phyloP scores from a whole-genome alignment of 1,140 invertebrate species.

The Vanessa atalanta region DNA sequence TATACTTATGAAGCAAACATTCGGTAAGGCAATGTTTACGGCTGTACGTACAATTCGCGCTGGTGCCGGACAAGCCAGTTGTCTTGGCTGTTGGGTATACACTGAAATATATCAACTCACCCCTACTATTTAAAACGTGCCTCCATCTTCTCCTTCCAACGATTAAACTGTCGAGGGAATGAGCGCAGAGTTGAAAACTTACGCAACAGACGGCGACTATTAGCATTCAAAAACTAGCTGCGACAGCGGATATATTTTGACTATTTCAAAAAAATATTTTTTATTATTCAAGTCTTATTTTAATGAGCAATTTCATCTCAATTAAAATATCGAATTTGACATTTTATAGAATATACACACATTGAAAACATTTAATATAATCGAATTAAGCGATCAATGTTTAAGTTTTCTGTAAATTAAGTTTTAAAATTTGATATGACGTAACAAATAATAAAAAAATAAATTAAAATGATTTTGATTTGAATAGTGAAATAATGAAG shows the following conservation, averaged over 20 bases:
- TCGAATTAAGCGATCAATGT: too few relatives aligned
- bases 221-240: slow-evolving; percentile 1
- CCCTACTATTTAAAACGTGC: slow-evolving; percentile 48
- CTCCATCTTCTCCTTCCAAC: slow-evolving; percentile 42
- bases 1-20: slow-evolving; percentile 2
- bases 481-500: too few relatives aligned
- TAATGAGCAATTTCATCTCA: background rate
- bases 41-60: slow-evolving; percentile 39
- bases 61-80: slow-evolving; percentile 28
- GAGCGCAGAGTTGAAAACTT: slow-evolving; percentile 33
- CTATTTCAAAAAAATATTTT: background rate
- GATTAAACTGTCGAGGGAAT: slow-evolving; percentile 28
- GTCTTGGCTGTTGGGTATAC: slow-evolving; percentile 35
- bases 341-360: background rate
- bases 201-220: slow-evolving; percentile 15
- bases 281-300: background rate
- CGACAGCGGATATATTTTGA: background rate
- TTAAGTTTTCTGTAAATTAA: too few relatives aligned
- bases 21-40: background rate
- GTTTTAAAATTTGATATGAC: too few relatives aligned
- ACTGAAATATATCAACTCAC: slow-evolving; percentile 40
- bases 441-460: too few relatives aligned
- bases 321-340: background rate
- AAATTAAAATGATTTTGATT: too few relatives aligned
- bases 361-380: too few relatives aligned